phyloP scores from a whole-genome alignment of 2,888 invertebrate genomes.

The Strigamia transsilvanica region DNA sequence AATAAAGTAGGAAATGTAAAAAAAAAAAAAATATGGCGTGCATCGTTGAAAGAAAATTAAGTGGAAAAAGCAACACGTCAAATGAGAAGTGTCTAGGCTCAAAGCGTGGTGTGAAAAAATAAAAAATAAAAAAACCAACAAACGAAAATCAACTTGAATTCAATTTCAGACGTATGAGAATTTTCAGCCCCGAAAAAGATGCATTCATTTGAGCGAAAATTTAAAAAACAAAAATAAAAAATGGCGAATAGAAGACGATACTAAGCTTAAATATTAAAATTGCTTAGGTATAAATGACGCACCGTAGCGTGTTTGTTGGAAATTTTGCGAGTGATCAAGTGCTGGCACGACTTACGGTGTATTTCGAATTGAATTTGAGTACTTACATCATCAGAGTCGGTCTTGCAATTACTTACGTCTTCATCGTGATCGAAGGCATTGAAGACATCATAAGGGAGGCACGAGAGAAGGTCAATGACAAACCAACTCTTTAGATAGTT shows the following conservation, averaged over 20 bases:
- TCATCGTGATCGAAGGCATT: constrained; percentile 99
- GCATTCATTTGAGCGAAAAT: background rate
- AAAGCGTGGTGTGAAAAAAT: background rate
- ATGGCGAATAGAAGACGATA: background rate
- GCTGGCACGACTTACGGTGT: constrained; percentile 46
- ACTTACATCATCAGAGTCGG: constrained; percentile 56
- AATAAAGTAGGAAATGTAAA: background rate
- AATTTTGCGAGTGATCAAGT: constrained; percentile 26
- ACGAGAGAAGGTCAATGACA: constrained; percentile 97
- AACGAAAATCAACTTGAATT: background rate
- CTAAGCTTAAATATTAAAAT: background rate
- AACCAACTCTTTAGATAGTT: constrained; percentile 99
- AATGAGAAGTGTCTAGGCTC: constrained; percentile 39
- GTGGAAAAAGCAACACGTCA: constrained; percentile 36
- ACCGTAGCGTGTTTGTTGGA: background rate
- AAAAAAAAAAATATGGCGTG: constrained; percentile 4
- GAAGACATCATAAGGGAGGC: constrained; percentile 99
- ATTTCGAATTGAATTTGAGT: constrained; percentile 50
- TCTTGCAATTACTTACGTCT: constrained; percentile 65
- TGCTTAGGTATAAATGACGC: background rate
- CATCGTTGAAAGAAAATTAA: constrained; percentile 22
- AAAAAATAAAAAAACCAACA: background rate
- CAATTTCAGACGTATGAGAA: background rate
- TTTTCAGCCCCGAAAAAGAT: constrained; percentile 13
- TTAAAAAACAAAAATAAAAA: constrained; percentile 8